Base-by-base conservation (phyloP, 2,888 invertebrate species). In the Drosophila seclusa region DNA sequence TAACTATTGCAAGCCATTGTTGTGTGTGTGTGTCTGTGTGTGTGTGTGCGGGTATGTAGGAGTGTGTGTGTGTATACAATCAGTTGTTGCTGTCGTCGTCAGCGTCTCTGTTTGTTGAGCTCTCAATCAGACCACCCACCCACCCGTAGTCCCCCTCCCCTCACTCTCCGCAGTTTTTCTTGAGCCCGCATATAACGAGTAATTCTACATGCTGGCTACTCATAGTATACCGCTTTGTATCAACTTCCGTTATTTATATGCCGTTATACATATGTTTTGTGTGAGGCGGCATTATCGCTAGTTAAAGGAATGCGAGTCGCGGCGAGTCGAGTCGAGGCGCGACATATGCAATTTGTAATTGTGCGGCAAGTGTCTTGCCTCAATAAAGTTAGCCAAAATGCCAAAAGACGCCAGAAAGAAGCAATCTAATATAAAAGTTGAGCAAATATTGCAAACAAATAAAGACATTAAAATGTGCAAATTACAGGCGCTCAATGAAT, bases 201-300 rank as follows among this genome's bases (percentile, higher is more conserved):
- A 70, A 76, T 66, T 57, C 54, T 45, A 61, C 38, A 59, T 49
- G 31, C 53, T 48, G 27, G 27, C n/a, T 50, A 66, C 55, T 40
- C 40, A 62, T 34, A 55, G 29, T 38, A 61, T 24, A n/a, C 54
- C 24, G 36, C 24, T 76, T 67, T 78, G 58, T 76, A 81, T 72
- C 83, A 80, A 80, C 87, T 86, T 88, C 89, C 83, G 83, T 65
- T 77, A 55, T 48, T 36, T 55, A 29, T 57, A 40, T 45, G 24
- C 45, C 8, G 45, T 45, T 45, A 8, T 13, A 34, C 36, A 42
- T 61, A 42, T 32, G 34, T 38, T 38, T 55, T 42, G 38, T 42
- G 58, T 5, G 27, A 1, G 29, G 32, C 57, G 29, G 36, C 57
- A 54, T 82, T 85, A 82, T 87, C 83, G 76, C 65, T 42, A 34